Base-by-base conservation (phyloP, 2,888 invertebrate genomes). In the Sphaeridia pumilis region DNA sequence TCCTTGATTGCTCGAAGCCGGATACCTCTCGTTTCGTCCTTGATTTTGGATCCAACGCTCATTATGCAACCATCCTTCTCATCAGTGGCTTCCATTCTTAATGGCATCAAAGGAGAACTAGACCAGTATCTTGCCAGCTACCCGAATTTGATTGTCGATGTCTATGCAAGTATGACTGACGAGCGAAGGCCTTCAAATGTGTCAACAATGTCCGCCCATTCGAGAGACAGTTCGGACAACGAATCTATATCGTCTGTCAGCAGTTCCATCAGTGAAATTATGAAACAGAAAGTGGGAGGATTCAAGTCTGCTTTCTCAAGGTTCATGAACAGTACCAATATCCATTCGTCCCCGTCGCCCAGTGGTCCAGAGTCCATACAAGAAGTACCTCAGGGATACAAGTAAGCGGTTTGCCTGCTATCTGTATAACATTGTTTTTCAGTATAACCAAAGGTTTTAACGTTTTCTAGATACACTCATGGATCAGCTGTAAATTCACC, bases 61-160 rank as follows among this genome's bases (percentile, higher is more conserved):
- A 64, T 61, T 35, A 51, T 64, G 3, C 64, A 64, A 38, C 64
- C 64, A 53, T 60, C 58, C 59, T 64, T 55, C 38, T 34, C 56
- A n/a, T 59, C 62, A 12, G 58, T 64, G 36, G 49, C 58, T 21
- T 56, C 57, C 10, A 52, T 64, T 48, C 52, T 64, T 36, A 64
- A 64, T 45, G 44, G 61, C 46, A 56, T 64, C 45, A 54, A 59
- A 27, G 41, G 54, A 12, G 64, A 64, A 27, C 49, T 62, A 36
- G 62, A 64, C 25, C 54, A 56, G 26, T 38, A 36, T n/a, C 28
- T 62, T 17, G 47, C 51, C 34, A 53, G 42, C 28, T 44, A 58
- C 45, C 49, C 56, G 14, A 27, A 57, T 2, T 17, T 62, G 12
- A 34, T 46, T 14, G 53, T 55, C n/a, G 46, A 46, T 17, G 56